These are phyloP conservation scores for Carcinoscorpius rotundicauda DNA, from an alignment of 1,140 invertebrate species.

Conservation along the genomic window DNA sequence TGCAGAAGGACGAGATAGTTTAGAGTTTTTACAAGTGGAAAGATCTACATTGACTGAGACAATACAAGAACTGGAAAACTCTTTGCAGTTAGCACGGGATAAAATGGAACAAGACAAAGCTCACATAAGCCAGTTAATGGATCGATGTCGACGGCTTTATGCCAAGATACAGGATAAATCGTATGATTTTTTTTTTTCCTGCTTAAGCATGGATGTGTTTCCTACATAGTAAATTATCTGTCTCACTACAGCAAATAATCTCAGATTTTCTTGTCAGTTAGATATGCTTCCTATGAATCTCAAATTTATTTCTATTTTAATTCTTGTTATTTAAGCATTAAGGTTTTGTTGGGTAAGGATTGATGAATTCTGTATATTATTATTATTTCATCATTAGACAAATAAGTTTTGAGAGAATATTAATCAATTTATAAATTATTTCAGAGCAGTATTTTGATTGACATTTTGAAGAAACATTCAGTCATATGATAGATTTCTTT, in stretches of 20 bases:
- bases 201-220: neutral
- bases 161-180: conserved; percentile 16
- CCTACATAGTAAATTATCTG: neutral
- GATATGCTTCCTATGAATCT: too few species aligned
- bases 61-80: conserved; percentile 12
- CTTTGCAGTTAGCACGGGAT: conserved; percentile 4
- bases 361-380: too few species aligned
- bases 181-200: conserved; percentile 4
- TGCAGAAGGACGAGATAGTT: conserved; percentile 10
- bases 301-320: too few species aligned
- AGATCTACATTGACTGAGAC: conserved; percentile 11
- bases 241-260: neutral
- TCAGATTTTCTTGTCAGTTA: neutral
- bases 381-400: too few species aligned
- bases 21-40: conserved; percentile 17
- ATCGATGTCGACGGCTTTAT: conserved; percentile 13
- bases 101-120: conserved; percentile 8
- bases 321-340: too few species aligned
- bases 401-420: too few species aligned
- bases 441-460: too few species aligned
- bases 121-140: conserved; percentile 13
- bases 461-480: too few species aligned
- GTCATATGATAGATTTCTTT: too few species aligned
- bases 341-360: too few species aligned
- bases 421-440: too few species aligned